Conservation (phyloP, 2,888 invertebrate genomes). For the Xestobium rufovillosum region DNA sequence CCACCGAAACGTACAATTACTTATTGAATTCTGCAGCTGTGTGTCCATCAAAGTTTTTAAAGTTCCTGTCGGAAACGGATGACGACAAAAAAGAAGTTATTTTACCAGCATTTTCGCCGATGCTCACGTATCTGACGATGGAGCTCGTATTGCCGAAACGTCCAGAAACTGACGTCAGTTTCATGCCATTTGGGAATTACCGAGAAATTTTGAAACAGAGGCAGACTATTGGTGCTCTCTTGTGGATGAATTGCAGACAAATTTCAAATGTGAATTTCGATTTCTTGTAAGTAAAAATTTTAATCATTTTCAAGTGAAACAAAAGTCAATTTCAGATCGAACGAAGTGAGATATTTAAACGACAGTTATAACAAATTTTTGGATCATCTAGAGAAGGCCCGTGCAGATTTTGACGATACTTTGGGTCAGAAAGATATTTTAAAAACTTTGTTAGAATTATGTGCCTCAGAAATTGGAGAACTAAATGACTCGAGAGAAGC, state of each 20-base stretch:
- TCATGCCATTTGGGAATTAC: slow-evolving; percentile 48
- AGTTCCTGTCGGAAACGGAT: slow-evolving; percentile 2
- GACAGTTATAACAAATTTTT: slow-evolving; percentile 23
- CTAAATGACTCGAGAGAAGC: not conserved
- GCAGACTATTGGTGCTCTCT: slow-evolving; percentile 44
- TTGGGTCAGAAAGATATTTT: slow-evolving; percentile 1
- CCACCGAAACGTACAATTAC: slow-evolving; percentile 28
- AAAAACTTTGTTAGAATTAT: not conserved
- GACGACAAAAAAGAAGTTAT: not conserved
- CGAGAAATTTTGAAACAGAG: slow-evolving; percentile 46
- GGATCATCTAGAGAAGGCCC: slow-evolving; percentile 17
- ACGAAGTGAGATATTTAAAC: slow-evolving; percentile 24
- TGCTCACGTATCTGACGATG: slow-evolving; percentile 19
- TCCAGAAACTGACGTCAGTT: slow-evolving; percentile 19
- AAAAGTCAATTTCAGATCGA: slow-evolving; percentile 22
- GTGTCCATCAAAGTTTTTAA: slow-evolving; percentile 23
- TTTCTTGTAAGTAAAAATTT: slow-evolving; percentile 42
- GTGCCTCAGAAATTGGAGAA: slow-evolving; percentile 1
- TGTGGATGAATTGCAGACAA: slow-evolving; percentile 56
- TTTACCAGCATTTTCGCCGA: slow-evolving; percentile 14
- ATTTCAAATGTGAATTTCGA: slow-evolving; percentile 44
- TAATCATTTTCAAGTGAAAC: too few species aligned
- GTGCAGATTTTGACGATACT: slow-evolving; percentile 4
- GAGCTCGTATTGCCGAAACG: not conserved
- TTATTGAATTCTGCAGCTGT: slow-evolving; percentile 29